Base-by-base conservation (phyloP, 1,140 invertebrate species). In the Oreohelix idahoensis region DNA sequence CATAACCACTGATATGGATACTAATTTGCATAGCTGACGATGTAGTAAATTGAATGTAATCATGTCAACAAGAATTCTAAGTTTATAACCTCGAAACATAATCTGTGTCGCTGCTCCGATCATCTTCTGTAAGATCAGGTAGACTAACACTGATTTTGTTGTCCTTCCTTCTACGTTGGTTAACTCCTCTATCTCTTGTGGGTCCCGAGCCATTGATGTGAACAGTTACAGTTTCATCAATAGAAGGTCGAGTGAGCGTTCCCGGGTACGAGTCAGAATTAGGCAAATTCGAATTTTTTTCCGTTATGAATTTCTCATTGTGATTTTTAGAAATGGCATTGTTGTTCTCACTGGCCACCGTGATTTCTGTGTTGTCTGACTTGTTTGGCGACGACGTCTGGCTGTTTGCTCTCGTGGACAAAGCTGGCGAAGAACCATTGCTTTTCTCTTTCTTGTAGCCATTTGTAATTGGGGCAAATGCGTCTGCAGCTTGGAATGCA, bases 401-500 rank as follows among this genome's bases (percentile, higher is more conserved):
- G 23, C 38, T 29, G 58, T 45, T 42, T 10, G 23, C 39, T 42
- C 29, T 4, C 17, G 38, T 42, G 13, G 75, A 71, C 29, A 77
- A 39, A 29, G 36, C 17, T 11, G 75, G 63, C 20, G 51, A 49
- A 23, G 74, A 77, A 0, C 23, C 45, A 35, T 29, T 23, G 38
- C 20, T 71, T 35, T 70, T 36, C n/a, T 35, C 29, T 58, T 83
- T 70, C 42, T 71, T 75, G 73, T 42, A 63, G 35, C 73, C 53
- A 32, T 80, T 32, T 70, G 78, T 38, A 20, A 86, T 81, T n/a
- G 85, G 83, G 10, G 85, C 81, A 17, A 86, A 82, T 0, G 85
- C 69, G 38, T 86, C 85, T 0, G 85, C 85, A 1, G 85, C 83
- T 29, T 84, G 79, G 80, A 84, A 84, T 35, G 83, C 81, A 11